Base-by-base conservation (phyloP, 2,888 invertebrate species). In the Hyles lineata region DNA sequence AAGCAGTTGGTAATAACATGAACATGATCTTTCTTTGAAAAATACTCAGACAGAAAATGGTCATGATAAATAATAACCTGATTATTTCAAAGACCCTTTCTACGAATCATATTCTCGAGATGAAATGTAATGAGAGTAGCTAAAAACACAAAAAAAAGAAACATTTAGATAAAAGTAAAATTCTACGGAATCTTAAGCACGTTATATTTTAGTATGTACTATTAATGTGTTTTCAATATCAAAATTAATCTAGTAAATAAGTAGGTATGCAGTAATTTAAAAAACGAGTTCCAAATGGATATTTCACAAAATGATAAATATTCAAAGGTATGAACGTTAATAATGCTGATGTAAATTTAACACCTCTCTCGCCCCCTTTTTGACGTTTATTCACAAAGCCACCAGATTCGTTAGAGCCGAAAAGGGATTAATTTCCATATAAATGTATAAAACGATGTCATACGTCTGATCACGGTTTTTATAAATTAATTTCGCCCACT, bases 381-480 rank as follows among this genome's bases (percentile, higher is more conserved):
- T 76, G 72, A 78, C 75, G 73, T 76, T 77, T 77, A 80, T 79
- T 78, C 74, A 79, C 59, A 81, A 74, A 81, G 74, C 77, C 74
- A 70, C 60, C 75, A 74, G 74, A 78, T 79, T 75, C 74, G 74
- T 71, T 67, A 74, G 70, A 67, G 60, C 69, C 71, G 19, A 76
- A 76, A 80, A 52, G 70, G 77, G 76, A 77, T 81, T 82, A 76
- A 83, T 82, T 77, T 76, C 63, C 72, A 81, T 78, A 78, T 70
- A 73, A 76, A 78, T 69, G 74, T 75, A 74, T 75, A 80, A 81
- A 80, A 77, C 76, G 76, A 76, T 72, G 77, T 75, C 76, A 80
- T 73, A 76, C n/a, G 62, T 62, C 35, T 62, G 62, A 35, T 25
- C 19, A n/a, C 1, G 19, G 1, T 32, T 62, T 8, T 62, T 32